These are phyloP conservation scores for Monopterus albus DNA, from an alignment of 2,113 vertebrate species.

Conservation along the genomic window DNA sequence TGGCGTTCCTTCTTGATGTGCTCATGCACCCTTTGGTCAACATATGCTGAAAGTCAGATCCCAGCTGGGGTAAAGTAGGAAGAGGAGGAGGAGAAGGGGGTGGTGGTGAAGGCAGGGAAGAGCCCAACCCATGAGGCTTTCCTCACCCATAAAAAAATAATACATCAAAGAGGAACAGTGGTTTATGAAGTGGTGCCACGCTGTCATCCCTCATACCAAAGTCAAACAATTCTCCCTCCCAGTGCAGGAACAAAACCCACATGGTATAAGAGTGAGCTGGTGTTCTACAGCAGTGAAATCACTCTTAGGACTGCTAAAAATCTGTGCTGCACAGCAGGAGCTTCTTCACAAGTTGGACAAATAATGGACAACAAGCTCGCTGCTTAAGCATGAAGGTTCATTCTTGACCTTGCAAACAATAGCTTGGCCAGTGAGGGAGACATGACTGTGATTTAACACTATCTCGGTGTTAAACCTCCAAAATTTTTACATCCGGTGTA, in stretches of 20 bases:
- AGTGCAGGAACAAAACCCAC: slow-evolving; percentile 17
- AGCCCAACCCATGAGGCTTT: slow-evolving; percentile 69
- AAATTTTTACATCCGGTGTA: no score
- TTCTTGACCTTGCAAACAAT: neutral
- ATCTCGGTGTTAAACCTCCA: no score
- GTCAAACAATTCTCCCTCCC: slow-evolving; percentile 54
- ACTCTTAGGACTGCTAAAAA: slow-evolving; percentile 16
- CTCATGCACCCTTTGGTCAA: slow-evolving; percentile 57
- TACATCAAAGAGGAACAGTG: slow-evolving; percentile 74
- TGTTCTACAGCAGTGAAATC: slow-evolving; percentile 25
- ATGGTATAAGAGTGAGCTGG: slow-evolving; percentile 13
- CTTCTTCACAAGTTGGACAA: neutral
- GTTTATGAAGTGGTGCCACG: slow-evolving; percentile 68
- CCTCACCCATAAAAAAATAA: slow-evolving; percentile 58
- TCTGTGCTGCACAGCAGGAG: slow-evolving; percentile 14
- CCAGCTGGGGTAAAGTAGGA: slow-evolving; percentile 41
- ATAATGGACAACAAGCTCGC: neutral
- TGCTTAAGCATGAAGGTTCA: neutral
- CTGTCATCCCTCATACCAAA: slow-evolving; percentile 60
- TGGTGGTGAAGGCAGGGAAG: slow-evolving; percentile 40
- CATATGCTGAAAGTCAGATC: slow-evolving; percentile 41
- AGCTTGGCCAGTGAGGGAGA: neutral
- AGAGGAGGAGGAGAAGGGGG: slow-evolving; percentile 21
- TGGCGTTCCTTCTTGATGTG: slow-evolving; percentile 31
- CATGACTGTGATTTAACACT: no score